Evolutionary conservation across 2,888 invertebrate genomes (phyloP).

Genomic region (Sinopyrophorus schimmeli): DNA sequence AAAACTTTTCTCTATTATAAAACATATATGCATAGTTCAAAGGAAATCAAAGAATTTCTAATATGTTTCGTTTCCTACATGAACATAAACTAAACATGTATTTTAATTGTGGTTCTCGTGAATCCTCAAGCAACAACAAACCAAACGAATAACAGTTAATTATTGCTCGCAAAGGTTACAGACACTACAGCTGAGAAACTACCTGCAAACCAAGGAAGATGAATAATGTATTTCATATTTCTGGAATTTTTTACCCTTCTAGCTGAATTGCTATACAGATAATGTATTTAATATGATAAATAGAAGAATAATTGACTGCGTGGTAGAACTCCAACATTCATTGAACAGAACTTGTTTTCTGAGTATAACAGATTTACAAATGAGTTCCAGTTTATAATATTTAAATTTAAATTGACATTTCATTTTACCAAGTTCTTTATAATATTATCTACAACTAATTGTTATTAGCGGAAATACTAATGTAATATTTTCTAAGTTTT

Average conservation of each 20-base stretch:
- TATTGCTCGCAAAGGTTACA: neutral
- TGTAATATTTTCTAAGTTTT: too few species aligned
- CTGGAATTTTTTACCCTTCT: slow-evolving; percentile 39
- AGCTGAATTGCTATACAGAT: slow-evolving; percentile 37
- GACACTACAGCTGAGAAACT: slow-evolving; percentile 12
- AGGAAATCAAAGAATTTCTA: slow-evolving; percentile 17
- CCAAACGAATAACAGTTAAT: slow-evolving; percentile 18
- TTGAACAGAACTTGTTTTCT: slow-evolving; percentile 18
- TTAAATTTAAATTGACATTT: too few species aligned
- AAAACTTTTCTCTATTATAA: too few species aligned
- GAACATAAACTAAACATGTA: slow-evolving; percentile 36
- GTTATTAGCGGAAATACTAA: too few species aligned
- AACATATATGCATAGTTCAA: slow-evolving; percentile 4
- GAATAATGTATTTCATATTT: slow-evolving; percentile 44
- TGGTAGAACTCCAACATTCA: slow-evolving; percentile 23
- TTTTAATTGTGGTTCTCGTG: slow-evolving; percentile 40
- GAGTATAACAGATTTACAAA: neutral
- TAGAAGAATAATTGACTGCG: slow-evolving; percentile 45
- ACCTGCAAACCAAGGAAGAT: slow-evolving; percentile 27
- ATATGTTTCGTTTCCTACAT: slow-evolving; percentile 32
- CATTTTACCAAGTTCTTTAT: too few species aligned
- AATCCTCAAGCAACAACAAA: slow-evolving; percentile 31
- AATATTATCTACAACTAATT: too few species aligned
- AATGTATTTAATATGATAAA: slow-evolving; percentile 44
- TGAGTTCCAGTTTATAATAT: slow-evolving; percentile 7